These are phyloP conservation scores for Tachina fera DNA, from an alignment of 2,888 invertebrate genomes.

Conservation along the genomic window DNA sequence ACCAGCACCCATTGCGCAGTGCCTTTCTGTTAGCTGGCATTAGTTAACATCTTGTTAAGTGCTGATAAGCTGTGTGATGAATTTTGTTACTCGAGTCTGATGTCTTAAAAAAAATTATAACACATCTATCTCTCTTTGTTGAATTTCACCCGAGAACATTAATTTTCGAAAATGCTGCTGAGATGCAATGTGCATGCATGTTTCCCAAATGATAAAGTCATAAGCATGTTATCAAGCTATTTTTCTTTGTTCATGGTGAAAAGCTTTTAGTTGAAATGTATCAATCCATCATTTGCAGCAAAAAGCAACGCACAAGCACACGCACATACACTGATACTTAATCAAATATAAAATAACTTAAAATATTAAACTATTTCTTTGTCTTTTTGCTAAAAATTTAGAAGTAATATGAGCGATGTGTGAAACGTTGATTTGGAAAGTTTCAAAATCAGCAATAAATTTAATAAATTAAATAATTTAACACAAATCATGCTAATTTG, in stretches of 20 bases:
- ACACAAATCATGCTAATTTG: too few species aligned
- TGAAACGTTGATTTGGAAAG: too few species aligned
- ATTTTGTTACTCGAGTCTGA: neutral
- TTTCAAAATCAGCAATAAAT: too few species aligned
- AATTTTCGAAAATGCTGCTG: neutral
- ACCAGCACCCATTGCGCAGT: neutral
- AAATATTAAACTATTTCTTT: constrained; percentile 11
- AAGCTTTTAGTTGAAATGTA: constrained; percentile 42
- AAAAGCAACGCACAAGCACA: neutral
- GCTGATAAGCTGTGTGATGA: constrained; percentile 18
- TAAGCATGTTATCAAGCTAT: neutral
- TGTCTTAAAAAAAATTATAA: neutral
- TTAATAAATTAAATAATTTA: too few species aligned
- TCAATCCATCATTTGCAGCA: constrained; percentile 47
- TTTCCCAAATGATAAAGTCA: constrained; percentile 46
- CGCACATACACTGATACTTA: neutral
- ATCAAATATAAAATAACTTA: neutral
- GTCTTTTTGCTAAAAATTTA: neutral
- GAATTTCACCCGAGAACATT: constrained; percentile 27
- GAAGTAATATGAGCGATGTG: neutral
- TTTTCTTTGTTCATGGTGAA: constrained; percentile 13
- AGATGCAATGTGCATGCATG: constrained; percentile 6
- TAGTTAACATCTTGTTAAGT: constrained; percentile 2
- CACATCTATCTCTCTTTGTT: neutral
- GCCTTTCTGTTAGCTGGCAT: neutral